A percentile compares a stretch with the other conserved stretches of the same genome.
phyloP scores from a whole-genome alignment of 2,888 invertebrate species.

The Rapana venosa region DNA sequence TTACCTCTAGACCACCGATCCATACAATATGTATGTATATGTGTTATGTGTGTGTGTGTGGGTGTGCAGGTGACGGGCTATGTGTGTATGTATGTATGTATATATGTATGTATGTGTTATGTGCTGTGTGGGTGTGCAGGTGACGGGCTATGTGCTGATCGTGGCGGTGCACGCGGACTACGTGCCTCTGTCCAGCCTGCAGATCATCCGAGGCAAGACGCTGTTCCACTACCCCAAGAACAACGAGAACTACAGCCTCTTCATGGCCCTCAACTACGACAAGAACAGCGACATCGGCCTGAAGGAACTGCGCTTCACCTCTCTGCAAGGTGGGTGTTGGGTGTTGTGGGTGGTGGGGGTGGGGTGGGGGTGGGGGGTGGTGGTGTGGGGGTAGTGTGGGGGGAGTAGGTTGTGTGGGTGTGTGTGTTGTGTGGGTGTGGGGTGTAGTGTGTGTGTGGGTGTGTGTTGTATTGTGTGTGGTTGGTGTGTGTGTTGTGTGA shows the following conservation, averaged over 20 bases:
- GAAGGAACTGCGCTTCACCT: conserved; percentile 68
- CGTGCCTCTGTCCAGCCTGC: conserved; percentile 91
- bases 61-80: conserved; percentile 81
- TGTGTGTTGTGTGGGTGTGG: neutral
- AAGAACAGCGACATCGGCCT: conserved; percentile 84
- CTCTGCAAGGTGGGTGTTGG: conserved; percentile 65
- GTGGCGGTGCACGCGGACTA: conserved; percentile 92
- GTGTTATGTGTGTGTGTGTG: no score
- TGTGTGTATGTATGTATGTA: conserved; percentile 79
- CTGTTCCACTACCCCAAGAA: conserved; percentile 85
- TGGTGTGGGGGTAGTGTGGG: no score
- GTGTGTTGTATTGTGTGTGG: neutral
- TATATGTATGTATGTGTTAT: no score
- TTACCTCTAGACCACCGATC: no score
- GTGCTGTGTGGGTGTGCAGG: neutral
- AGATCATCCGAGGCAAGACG: conserved; percentile 95
- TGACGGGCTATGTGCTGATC: conserved; percentile 90
- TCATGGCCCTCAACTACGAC: conserved; percentile 70
- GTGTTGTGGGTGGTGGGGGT: neutral
- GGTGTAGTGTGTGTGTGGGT: no score
- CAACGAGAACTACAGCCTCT: conserved; percentile 79
- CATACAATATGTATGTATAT: no score
- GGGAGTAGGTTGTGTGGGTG: neutral
- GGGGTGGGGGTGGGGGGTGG: neutral
- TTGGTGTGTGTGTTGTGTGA: no score